Base-by-base conservation (phyloP, 2,888 invertebrate genomes). In the Boloria euphrosyne region DNA sequence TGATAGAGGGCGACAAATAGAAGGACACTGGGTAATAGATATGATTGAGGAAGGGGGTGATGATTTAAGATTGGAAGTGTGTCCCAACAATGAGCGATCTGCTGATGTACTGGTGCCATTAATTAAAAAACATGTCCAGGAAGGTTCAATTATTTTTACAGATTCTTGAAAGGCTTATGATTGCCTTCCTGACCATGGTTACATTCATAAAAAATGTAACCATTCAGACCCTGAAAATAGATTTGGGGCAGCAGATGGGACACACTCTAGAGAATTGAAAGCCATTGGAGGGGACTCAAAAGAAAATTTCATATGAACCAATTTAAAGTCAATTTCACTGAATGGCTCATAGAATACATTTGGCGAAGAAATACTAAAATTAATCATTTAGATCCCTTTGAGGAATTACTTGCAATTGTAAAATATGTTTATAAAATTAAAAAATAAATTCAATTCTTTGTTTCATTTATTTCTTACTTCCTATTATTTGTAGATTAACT, bases 41-140 rank as follows among this genome's bases (percentile, higher is more conserved):
- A 75, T 77, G 0, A 74, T 77, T 43, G 73, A 77, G 68, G 70
- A 74, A 0, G 70, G 50, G 1, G 14, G 13, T 31, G 73, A 78
- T 6, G 78, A 78, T 18, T 46, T 78, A 0, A 49, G 77, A 0
- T 27, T 80, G 13, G 76, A 78, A 68, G 71, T 78, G 46, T 78
- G 77, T 65, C 76, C 75, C 10, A 67, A 75, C 6, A 76, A 76
- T 69, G 62, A 63, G 0, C 62, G 74, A 6, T 59, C 60, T 3
- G 71, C 75, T 2, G 74, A 74, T 7, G 55, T 75, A 7, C 58
- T 77, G 64, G 66, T 77, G 64, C 70, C 75, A 46, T 61, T 78
- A 1, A 75, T 74, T 18, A 44, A 74, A 66, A 76, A 76, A 22
- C 73, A 76, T 73, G 74, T 74, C 53, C 49, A 43, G 43, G 71